Percentiles rank a stretch among this genome's conserved stretches.
These are phyloP conservation scores for Prionailurus viverrinus DNA, from an alignment of 2,113 vertebrate species.

Conservation along the genomic window DNA sequence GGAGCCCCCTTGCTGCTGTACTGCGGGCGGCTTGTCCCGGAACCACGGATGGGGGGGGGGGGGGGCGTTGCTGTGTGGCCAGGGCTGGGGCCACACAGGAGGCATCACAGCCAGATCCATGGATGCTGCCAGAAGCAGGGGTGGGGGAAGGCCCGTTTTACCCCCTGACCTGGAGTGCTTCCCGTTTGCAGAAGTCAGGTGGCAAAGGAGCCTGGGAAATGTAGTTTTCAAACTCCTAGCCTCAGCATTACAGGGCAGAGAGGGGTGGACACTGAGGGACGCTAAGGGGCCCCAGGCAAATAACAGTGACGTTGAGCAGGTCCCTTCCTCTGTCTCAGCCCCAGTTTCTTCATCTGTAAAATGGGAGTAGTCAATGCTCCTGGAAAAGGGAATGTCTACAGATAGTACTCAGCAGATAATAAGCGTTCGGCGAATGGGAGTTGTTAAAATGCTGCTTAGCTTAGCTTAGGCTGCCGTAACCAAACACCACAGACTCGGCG, in stretches of 20 bases:
- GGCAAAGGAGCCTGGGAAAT: not conserved
- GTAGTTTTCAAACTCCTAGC: not conserved
- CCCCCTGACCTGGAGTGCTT: not conserved
- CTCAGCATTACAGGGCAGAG: not conserved
- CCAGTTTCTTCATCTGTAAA: not conserved
- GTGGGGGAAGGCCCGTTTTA: not conserved
- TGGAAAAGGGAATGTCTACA: not conserved
- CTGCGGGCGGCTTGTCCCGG: not conserved
- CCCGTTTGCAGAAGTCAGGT: not conserved
- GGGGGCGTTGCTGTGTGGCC: too few species aligned
- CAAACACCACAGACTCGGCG: not conserved
- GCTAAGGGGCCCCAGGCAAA: too few species aligned
- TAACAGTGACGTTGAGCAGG: not conserved
- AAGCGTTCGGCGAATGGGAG: not conserved
- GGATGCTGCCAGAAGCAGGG: not conserved
- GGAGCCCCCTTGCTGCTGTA: not conserved
- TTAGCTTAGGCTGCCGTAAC: too few species aligned
- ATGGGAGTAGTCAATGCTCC: not conserved
- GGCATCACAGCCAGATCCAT: not conserved
- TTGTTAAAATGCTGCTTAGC: too few species aligned
- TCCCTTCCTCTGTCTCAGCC: not conserved
- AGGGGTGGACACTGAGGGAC: not conserved
- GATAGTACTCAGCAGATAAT: not conserved
- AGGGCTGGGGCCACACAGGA: not conserved
- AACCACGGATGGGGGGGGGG: not conserved